phyloP scores from a whole-genome alignment of 2,888 invertebrate genomes.

The Coenonympha glycerion region DNA sequence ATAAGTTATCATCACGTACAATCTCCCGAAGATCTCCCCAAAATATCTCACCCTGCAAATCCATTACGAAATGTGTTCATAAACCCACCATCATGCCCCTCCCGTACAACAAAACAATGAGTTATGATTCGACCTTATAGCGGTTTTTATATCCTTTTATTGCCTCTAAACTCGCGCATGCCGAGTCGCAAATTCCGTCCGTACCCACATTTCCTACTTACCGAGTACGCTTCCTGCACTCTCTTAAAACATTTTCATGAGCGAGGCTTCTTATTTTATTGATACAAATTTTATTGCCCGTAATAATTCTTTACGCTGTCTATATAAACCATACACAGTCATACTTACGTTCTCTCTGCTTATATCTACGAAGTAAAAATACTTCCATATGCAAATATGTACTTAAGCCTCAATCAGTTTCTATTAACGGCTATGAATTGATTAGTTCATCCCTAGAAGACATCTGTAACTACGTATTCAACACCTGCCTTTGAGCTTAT shows the following conservation, averaged over 20 bases:
- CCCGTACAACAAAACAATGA: slow-evolving; percentile 61
- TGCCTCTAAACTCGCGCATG: slow-evolving; percentile 54
- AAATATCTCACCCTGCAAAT: slow-evolving; percentile 48
- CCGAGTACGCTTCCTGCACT: slow-evolving; percentile 36
- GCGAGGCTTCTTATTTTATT: slow-evolving; percentile 16
- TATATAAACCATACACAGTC: too few species aligned
- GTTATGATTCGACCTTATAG: slow-evolving; percentile 59
- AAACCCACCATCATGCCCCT: slow-evolving; percentile 40
- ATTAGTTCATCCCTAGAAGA: too few species aligned
- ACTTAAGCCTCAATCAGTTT: too few species aligned
- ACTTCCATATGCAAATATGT: too few species aligned
- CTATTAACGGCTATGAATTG: too few species aligned
- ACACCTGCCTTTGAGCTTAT: too few species aligned
- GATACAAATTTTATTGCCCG: slow-evolving; percentile 18
- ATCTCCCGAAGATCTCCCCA: slow-evolving; percentile 44
- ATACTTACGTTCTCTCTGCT: background rate
- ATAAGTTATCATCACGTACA: background rate
- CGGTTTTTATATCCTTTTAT: slow-evolving; percentile 66
- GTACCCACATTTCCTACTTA: slow-evolving; percentile 38
- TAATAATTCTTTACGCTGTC: slow-evolving; percentile 10
- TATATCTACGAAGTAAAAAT: too few species aligned
- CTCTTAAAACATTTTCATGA: slow-evolving; percentile 28
- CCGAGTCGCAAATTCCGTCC: slow-evolving; percentile 46
- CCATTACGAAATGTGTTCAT: slow-evolving; percentile 67
- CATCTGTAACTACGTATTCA: too few species aligned